Evolutionary conservation across 1,140 invertebrate genomes (phyloP), one percentile per base, ranked within the genome.

Genomic region (Ectropis grisescens): DNA sequence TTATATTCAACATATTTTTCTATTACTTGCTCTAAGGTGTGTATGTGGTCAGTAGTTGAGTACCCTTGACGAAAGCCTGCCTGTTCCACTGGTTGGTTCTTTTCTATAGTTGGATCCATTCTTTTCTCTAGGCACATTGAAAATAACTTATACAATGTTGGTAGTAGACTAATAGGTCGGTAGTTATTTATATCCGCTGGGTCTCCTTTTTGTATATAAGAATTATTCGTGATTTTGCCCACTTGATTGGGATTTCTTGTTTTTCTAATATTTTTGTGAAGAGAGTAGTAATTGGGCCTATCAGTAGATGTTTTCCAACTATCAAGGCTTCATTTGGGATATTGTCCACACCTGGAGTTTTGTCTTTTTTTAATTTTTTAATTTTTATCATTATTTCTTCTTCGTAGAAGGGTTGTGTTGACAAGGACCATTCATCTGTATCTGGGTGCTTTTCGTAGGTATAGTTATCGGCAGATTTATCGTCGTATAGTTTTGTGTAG

Each of bases 171-270:
- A 19, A 45, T 45, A 1, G 47, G 38, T 32, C 47, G 31, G 22
- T 45, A 41, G 4, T 48, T 48, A 10, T 19, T 24, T n/a, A 46
- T 38, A 16, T 50, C 41, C 15, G 28, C 2, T 13, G 42, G 37
- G 16, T 40, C 33, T 26, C 43, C 38, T 51, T 51, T 37, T 51
- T 51, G 11, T 51, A 51, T 13, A 46, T 6, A 1, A 41, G 39
- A 13, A 24, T 42, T 32, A 46, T 51, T 11, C 16, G 14, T 33
- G 48, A 41, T 2, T 33, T 9, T 25, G 24, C 14, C 42, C 48
- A 51, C 7, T 38, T 29, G 8, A 8, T 13, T 9, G 48, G 48
- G 7, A 40, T 33, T 22, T 30, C 16, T 28, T 37, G 15, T 28
- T 15, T 33, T 38, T 34, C 22, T 9, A 39, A 30, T 28, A 15